Evolutionary conservation across 2,113 vertebrate species (phyloP).

Genomic region (Hiodon tergisus): DNA sequence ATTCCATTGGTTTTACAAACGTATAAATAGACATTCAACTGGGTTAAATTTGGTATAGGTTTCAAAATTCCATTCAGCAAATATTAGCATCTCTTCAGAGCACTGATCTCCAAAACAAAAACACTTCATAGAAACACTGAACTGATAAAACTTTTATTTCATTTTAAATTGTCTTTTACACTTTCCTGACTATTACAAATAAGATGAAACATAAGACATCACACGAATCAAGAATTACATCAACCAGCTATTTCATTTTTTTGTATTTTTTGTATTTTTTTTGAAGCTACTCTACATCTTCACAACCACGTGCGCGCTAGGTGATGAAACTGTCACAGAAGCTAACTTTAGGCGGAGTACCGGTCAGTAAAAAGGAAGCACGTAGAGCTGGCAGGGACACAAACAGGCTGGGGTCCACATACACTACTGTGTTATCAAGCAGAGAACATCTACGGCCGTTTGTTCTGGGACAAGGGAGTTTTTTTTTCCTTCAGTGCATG

Average conservation of each 20-base stretch:
- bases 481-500: slow-evolving; percentile 72
- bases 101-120: background rate
- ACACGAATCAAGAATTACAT: slow-evolving; percentile 93
- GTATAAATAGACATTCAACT: too few relatives aligned
- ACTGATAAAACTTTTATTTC: slow-evolving; percentile 90
- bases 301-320: slow-evolving; percentile 96
- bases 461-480: slow-evolving; percentile 68
- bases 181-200: slow-evolving; percentile 88
- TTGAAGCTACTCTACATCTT: slow-evolving; percentile 92
- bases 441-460: slow-evolving; percentile 76
- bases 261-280: slow-evolving; percentile 78
- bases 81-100: background rate
- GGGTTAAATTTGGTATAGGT: too few relatives aligned
- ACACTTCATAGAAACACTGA: slow-evolving; percentile 37
- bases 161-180: slow-evolving; percentile 91
- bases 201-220: slow-evolving; percentile 95
- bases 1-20: too few relatives aligned
- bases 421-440: slow-evolving; percentile 95
- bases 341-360: slow-evolving; percentile 95
- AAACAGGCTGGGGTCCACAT: slow-evolving; percentile 94
- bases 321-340: slow-evolving; percentile 95
- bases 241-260: slow-evolving; percentile 77
- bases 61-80: too few relatives aligned
- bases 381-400: slow-evolving; percentile 92
- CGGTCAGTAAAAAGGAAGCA: slow-evolving; percentile 95